These are phyloP conservation scores for Takifugu ocellatus DNA, from an alignment of 2,797 vertebrate genomes.

Conservation along the genomic window DNA sequence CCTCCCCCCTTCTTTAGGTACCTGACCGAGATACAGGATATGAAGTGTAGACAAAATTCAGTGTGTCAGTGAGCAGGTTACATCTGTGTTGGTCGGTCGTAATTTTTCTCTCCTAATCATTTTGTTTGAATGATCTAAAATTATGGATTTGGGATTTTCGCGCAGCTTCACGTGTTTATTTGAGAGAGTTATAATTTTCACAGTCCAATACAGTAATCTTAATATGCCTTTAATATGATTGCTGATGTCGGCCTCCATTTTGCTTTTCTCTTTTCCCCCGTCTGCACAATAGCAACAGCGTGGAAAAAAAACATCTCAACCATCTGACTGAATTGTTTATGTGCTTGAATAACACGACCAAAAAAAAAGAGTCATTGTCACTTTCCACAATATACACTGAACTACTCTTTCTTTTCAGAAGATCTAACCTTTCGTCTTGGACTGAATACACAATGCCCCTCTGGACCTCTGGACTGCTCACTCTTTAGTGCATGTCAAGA, in stretches of 20 bases:
- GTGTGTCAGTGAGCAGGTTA: conserved; percentile 48
- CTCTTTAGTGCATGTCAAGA: conserved; percentile 81
- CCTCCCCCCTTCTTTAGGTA: conserved; percentile 72
- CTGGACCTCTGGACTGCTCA: conserved; percentile 76
- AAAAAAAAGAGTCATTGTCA: conserved; percentile 67
- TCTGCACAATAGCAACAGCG: conserved; percentile 37
- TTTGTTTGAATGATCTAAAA: conserved; percentile 5
- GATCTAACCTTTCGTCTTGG: conserved; percentile 77
- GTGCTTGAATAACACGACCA: conserved; percentile 65
- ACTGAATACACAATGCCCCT: conserved; percentile 78
- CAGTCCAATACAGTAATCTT: background rate
- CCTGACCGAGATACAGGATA: conserved; percentile 77
- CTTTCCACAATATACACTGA: conserved; percentile 71
- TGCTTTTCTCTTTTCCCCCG: conserved; percentile 5
- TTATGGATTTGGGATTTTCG: background rate
- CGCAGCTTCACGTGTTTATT: background rate
- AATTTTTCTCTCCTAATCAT: conserved; percentile 17
- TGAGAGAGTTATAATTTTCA: conserved; percentile 1
- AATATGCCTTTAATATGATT: conserved; percentile 9
- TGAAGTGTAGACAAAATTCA: conserved; percentile 71
- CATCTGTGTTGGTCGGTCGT: conserved; percentile 38
- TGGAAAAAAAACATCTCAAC: conserved; percentile 33
- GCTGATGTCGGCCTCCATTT: background rate
- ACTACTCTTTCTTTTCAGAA: conserved; percentile 70
- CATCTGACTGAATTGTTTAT: conserved; percentile 67